Conservation (phyloP, 2,113 vertebrate genomes). For the Sander vitreus region DNA sequence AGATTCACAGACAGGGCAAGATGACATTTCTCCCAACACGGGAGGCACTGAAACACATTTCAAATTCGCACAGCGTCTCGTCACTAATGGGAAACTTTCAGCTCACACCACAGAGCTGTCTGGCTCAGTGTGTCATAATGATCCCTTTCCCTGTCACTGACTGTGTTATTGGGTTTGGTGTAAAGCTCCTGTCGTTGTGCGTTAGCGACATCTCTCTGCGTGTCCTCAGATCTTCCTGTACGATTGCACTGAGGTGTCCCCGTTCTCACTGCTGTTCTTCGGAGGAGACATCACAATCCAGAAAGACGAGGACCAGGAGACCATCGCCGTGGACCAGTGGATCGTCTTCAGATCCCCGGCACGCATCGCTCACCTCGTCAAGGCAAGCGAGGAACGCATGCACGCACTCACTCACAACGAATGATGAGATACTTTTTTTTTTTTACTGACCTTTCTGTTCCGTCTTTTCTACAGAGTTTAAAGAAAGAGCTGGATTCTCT, state of each 20-base stretch:
- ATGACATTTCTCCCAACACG: constrained; percentile 69
- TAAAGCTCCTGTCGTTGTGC: not conserved
- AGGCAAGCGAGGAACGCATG: constrained; percentile 81
- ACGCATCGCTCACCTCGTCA: constrained; percentile 94
- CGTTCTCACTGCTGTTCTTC: constrained; percentile 96
- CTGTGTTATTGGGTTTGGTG: constrained; percentile 30
- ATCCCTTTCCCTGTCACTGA: constrained; percentile 24
- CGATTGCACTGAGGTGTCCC: constrained; percentile 98
- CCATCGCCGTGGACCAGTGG: constrained; percentile 96
- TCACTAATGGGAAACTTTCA: constrained; percentile 71
- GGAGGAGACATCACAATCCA: constrained; percentile 98
- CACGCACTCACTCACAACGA: not conserved
- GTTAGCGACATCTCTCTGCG: constrained; percentile 8
- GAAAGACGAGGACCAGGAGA: constrained; percentile 94
- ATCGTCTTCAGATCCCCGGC: constrained; percentile 97
- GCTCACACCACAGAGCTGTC: constrained; percentile 58
- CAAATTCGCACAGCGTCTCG: constrained; percentile 34
- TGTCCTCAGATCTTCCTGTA: constrained; percentile 94
- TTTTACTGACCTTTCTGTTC: too few species aligned
- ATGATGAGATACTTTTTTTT: not conserved
- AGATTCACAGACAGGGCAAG: constrained; percentile 56
- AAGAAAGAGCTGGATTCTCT: constrained; percentile 91
- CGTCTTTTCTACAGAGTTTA: constrained; percentile 84
- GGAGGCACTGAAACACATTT: constrained; percentile 63
- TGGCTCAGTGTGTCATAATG: constrained; percentile 43